Percentiles rank a stretch among this genome's conserved stretches.
These are phyloP conservation scores for Lasioglossum zephyrum DNA, from an alignment of 2,888 invertebrate species.

Conservation along the genomic window DNA sequence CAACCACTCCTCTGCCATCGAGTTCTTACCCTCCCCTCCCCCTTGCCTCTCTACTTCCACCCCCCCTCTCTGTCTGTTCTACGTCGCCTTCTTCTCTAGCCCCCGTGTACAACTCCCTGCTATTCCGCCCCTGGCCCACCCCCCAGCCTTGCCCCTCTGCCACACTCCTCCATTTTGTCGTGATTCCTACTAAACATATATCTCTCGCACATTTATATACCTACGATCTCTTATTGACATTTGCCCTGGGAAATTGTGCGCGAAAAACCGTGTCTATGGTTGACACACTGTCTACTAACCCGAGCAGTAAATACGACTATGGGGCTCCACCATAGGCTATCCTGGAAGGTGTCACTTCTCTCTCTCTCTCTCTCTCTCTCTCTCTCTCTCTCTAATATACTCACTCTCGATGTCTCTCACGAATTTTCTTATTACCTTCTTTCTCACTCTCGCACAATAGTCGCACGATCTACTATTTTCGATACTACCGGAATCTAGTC, in stretches of 20 bases:
- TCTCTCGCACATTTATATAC: constrained; percentile 66
- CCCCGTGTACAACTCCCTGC: constrained; percentile 51
- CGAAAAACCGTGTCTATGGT: constrained; percentile 74
- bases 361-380: constrained; percentile 47
- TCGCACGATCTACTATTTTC: no score
- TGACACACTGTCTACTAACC: constrained; percentile 74
- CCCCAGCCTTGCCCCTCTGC: constrained; percentile 50
- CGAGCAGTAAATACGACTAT: constrained; percentile 77
- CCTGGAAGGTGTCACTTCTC: constrained; percentile 78
- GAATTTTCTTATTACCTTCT: constrained; percentile 47
- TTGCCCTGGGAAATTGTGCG: constrained; percentile 58
- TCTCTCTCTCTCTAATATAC: constrained; percentile 56
- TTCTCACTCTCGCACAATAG: constrained; percentile 30
- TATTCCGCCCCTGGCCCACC: constrained; percentile 50
- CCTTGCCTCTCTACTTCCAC: constrained; percentile 50
- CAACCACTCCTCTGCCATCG: constrained; percentile 77
- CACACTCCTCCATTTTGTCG: constrained; percentile 80
- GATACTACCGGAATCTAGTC: constrained; percentile 21
- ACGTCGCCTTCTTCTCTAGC: constrained; percentile 65
- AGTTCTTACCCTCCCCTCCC: constrained; percentile 72
- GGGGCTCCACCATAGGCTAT: constrained; percentile 79
- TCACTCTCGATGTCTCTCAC: constrained; percentile 29
- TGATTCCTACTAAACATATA: constrained; percentile 81
- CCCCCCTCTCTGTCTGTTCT: constrained; percentile 41
- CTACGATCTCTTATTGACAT: constrained; percentile 59